phyloP scores from a whole-genome alignment of 2,888 invertebrate genomes.

The Drosophila leonis region DNA sequence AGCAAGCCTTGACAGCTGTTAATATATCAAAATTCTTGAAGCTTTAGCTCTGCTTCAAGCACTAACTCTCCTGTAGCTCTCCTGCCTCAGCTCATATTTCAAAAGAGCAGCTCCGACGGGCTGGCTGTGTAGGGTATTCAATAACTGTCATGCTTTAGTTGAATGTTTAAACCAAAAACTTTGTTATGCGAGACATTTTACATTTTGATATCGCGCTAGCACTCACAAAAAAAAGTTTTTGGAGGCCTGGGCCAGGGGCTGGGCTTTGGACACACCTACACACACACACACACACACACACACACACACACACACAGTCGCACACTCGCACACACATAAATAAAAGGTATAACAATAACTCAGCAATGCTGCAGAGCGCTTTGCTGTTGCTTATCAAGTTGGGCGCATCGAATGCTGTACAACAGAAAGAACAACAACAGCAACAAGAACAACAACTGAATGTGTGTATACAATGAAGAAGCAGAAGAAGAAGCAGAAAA shows the following conservation, averaged over 20 bases:
- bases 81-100: slow-evolving; percentile 1
- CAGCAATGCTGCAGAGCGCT: slow-evolving; percentile 57
- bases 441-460: slow-evolving; percentile 36
- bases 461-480: slow-evolving; percentile 19
- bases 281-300: slow-evolving; percentile 27
- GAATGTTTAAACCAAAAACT: slow-evolving; percentile 33
- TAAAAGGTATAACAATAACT: slow-evolving; percentile 69
- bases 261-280: slow-evolving; percentile 73
- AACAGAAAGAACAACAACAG: slow-evolving; percentile 17
- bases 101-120: background rate
- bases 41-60: background rate
- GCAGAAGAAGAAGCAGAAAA: slow-evolving; percentile 16
- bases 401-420: slow-evolving; percentile 76
- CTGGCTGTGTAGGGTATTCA: slow-evolving; percentile 29
- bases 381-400: slow-evolving; percentile 73
- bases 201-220: slow-evolving; percentile 54
- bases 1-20: no score
- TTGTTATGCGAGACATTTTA: slow-evolving; percentile 61
- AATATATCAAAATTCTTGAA: background rate
- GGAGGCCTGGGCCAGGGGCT: slow-evolving; percentile 31
- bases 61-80: background rate
- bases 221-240: slow-evolving; percentile 39
- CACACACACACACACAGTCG: slow-evolving; percentile 2
- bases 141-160: slow-evolving; percentile 28
- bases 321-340: slow-evolving; percentile 19